A percentile compares a stretch with the other conserved stretches of the same genome.
Conservation (phyloP, 37 sponge, comb jelly and placozoan genomes). For the Eunapius fragilis region DNA sequence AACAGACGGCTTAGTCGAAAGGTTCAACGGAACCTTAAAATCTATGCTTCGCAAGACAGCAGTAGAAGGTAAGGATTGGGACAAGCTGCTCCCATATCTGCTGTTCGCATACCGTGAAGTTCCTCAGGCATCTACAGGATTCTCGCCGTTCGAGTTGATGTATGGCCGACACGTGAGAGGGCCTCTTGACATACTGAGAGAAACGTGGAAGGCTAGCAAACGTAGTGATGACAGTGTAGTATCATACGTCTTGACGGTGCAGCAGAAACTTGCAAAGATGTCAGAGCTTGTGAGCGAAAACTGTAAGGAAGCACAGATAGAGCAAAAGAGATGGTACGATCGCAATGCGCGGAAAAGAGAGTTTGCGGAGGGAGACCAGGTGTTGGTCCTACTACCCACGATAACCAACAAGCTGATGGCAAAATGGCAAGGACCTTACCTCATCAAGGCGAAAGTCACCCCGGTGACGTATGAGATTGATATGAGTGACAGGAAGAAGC, state of each 20-base stretch:
- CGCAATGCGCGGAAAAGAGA: background rate
- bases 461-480: constrained; percentile 32
- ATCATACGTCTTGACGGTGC: constrained; percentile 12
- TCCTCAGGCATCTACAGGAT: no score
- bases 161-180: no score
- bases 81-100: no score
- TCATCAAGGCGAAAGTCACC: background rate
- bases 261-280: constrained; percentile 14
- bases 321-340: constrained; percentile 53
- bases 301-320: constrained; percentile 10
- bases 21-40: no score
- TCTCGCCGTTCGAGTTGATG: background rate
- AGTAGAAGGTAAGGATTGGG: no score
- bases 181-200: no score
- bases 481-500: constrained; percentile 1
- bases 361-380: constrained; percentile 55
- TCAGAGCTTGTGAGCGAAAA: constrained; percentile 26
- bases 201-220: no score
- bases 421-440: constrained; percentile 57
- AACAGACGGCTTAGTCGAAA: no score
- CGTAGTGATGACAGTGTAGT: constrained; percentile 13
- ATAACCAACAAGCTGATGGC: constrained; percentile 15
- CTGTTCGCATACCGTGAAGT: no score
- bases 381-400: constrained; percentile 57
- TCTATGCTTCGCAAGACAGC: no score